Evolutionary conservation across 2,888 invertebrate genomes (phyloP), one percentile per base, ranked within the genome.

Genomic region (Argyresthia goedartella): DNA sequence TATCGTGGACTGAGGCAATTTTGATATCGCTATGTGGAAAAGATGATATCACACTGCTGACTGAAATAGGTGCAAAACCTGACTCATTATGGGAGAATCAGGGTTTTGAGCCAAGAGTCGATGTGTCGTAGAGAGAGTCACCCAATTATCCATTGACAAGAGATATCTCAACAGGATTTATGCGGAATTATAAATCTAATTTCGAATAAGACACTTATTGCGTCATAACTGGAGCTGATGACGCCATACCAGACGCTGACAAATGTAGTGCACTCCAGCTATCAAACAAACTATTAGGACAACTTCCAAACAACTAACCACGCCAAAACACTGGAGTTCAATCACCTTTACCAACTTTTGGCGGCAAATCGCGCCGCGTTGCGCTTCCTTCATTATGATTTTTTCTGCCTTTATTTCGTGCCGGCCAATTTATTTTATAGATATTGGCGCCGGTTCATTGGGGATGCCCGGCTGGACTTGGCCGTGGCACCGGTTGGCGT

Each of bases 401-500:
- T 84, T 82, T 81, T 77, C 66, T 66, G 67, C 66, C 69, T 71
- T 76, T 76, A 76, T 76, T 74, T 66, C 69, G 65, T 65, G 58
- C 60, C 73, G 71, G 75, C 76, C 76, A 76, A 86, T 86, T 86
- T 85, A 80, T 86, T 86, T 86, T 84, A 86, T 86, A 85, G 86
- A 85, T 84, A 85, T 86, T 86, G 86, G 85, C 85, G 69, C 75
- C 71, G 79, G 79, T 81, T 84, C 85, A 84, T 76, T 70, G 78
- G 84, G 85, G 84, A 82, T 80, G 73, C 84, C 85, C 79, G 72
- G 61, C 71, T 81, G 82, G 78, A 78, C 84, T 85, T 85, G 85
- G 85, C 86, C 86, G 74, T 85, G 85, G 82, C 73, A 81, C 74
- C 74, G 76, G 66, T 85, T 85, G 86, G 86, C 86, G 73, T 69